Percentiles rank a stretch among this genome's conserved stretches.
phyloP scores from a whole-genome alignment of 2,888 invertebrate species.

The Trissoscelio sp. region DNA sequence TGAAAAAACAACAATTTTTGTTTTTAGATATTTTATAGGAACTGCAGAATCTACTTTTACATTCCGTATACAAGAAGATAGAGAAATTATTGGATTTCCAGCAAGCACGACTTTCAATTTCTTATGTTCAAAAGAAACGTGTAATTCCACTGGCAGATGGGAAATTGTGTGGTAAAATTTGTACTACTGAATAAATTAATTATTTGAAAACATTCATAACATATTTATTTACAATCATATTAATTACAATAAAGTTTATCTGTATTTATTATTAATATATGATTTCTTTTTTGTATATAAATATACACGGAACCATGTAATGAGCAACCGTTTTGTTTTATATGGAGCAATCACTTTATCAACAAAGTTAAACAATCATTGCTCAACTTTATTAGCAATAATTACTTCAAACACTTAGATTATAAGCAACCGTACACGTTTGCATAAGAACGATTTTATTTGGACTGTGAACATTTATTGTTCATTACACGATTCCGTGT shows the following conservation, averaged over 20 bases:
- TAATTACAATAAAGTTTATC: constrained; percentile 23
- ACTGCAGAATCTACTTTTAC: constrained; percentile 98
- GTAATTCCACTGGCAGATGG: constrained; percentile 76
- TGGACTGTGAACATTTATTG: too few species aligned
- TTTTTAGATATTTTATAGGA: constrained; percentile 91
- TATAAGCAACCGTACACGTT: too few species aligned
- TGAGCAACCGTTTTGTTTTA: too few species aligned
- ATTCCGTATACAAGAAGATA: constrained; percentile 97
- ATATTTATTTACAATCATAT: constrained; percentile 25
- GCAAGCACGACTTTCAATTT: constrained; percentile 93
- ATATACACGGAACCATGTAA: too few species aligned
- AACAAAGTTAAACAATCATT: too few species aligned
- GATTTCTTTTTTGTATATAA: too few species aligned
- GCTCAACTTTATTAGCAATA: too few species aligned
- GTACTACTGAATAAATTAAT: not conserved
- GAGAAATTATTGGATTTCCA: constrained; percentile 96
- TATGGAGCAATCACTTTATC: too few species aligned
- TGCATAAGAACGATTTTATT: too few species aligned
- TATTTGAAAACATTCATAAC: constrained; percentile 10
- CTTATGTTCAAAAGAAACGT: constrained; percentile 86
- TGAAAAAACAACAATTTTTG: not conserved
- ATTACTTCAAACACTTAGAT: too few species aligned
- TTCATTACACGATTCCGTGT: too few species aligned
- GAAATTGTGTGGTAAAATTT: constrained; percentile 82
- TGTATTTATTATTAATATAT: too few species aligned